Percentiles rank a stretch among this genome's conserved stretches.
Conservation (phyloP, 2,113 vertebrate species). For the Oncorhynchus clarkii region DNA sequence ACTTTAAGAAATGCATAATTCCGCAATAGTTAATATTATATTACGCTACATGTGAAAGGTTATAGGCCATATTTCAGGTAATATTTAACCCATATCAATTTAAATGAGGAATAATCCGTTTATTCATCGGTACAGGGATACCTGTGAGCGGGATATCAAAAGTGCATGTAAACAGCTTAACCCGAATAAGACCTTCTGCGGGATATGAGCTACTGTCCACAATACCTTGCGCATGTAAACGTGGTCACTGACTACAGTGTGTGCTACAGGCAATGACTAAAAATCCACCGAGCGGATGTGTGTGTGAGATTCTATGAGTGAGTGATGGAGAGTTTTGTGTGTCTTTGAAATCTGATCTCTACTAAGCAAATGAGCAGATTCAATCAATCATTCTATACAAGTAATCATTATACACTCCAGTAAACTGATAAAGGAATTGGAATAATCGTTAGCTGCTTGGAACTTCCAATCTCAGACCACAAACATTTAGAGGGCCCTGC, state of each 20-base stretch:
- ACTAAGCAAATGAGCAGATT: slow-evolving; percentile 12
- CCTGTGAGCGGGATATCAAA: no score
- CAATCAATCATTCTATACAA: background rate
- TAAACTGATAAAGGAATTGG: background rate
- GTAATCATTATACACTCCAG: slow-evolving; percentile 8
- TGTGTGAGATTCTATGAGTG: background rate
- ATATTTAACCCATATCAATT: no score
- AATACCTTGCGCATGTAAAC: no score
- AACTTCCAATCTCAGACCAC: background rate
- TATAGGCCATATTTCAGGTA: no score
- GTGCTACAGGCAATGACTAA: background rate
- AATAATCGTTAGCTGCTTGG: slow-evolving; percentile 12
- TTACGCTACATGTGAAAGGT: no score
- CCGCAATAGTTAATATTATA: no score
- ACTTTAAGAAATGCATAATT: no score
- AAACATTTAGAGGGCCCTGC: slow-evolving; percentile 12
- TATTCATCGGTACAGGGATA: no score
- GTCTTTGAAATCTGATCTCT: background rate
- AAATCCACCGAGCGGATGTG: background rate
- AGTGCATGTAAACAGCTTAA: no score
- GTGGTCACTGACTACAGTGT: background rate
- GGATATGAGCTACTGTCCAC: no score
- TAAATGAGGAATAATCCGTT: no score
- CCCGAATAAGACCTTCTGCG: no score
- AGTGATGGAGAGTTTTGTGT: background rate